These are phyloP conservation scores for Ptiloglossa arizonensis DNA, from an alignment of 1,140 invertebrate species.

Conservation along the genomic window DNA sequence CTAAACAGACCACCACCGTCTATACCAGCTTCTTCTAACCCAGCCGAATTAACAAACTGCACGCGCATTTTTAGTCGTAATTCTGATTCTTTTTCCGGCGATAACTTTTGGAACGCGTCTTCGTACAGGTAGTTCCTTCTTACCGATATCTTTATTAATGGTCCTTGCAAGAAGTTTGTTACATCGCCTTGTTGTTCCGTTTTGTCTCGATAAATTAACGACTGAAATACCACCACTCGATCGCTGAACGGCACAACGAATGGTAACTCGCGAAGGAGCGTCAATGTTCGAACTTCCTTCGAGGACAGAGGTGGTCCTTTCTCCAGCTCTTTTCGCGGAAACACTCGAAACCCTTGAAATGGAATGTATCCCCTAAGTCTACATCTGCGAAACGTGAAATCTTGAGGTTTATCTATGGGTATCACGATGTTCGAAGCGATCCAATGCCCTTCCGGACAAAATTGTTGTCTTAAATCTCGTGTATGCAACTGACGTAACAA, in stretches of 20 bases:
- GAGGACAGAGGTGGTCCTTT: conserved; percentile 93
- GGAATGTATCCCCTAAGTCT: conserved; percentile 83
- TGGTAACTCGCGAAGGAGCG: conserved; percentile 94
- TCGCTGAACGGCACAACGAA: conserved; percentile 96
- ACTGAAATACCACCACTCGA: conserved; percentile 92
- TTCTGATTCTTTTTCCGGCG: conserved; percentile 94
- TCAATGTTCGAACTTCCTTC: conserved; percentile 93
- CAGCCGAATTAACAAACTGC: conserved; percentile 94
- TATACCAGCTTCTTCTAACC: conserved; percentile 96
- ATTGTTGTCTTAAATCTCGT: conserved; percentile 89
- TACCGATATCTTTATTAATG: conserved; percentile 90
- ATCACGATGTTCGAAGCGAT: conserved; percentile 87
- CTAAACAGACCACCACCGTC: conserved; percentile 97
- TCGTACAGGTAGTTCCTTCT: conserved; percentile 97
- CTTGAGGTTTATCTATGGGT: conserved; percentile 85
- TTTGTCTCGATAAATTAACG: conserved; percentile 88
- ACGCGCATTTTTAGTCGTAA: conserved; percentile 92
- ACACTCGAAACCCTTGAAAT: conserved; percentile 84
- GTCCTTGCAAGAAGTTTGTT: conserved; percentile 88
- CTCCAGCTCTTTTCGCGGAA: conserved; percentile 86
- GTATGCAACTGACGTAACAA: conserved; percentile 91
- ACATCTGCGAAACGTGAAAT: conserved; percentile 83
- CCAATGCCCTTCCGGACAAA: conserved; percentile 91
- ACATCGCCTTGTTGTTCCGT: conserved; percentile 88
- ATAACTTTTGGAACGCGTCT: conserved; percentile 97